Evolutionary conservation across 2,888 invertebrate genomes (phyloP).

Genomic region (Agrochola litura): DNA sequence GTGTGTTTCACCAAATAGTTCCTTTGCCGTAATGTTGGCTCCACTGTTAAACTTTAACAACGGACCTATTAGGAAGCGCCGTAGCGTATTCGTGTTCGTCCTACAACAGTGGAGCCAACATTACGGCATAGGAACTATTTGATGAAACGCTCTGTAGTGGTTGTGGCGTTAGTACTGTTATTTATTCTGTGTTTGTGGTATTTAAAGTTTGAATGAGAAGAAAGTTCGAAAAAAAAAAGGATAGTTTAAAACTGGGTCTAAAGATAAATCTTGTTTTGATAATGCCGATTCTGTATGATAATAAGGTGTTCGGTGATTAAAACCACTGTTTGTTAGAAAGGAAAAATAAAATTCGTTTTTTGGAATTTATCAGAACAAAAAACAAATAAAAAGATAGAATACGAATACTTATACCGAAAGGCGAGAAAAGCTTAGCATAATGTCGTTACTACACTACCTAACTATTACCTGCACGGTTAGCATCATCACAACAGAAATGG

Average conservation of each 20-base stretch:
- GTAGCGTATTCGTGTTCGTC: no score
- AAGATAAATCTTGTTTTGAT: neutral
- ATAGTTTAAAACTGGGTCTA: slow-evolving; percentile 75
- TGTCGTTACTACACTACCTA: neutral
- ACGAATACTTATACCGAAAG: neutral
- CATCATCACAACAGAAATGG: no score
- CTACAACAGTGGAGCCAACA: no score
- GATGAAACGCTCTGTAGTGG: no score
- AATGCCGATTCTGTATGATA: neutral
- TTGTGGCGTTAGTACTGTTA: neutral
- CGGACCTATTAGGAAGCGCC: no score
- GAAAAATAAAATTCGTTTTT: neutral
- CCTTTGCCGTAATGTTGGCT: no score
- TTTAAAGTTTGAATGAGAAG: neutral
- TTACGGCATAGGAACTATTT: no score
- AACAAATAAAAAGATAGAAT: neutral
- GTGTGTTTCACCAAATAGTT: no score
- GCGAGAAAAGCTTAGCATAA: neutral
- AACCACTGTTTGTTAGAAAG: neutral
- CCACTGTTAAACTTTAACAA: no score
- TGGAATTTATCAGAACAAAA: neutral
- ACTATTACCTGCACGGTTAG: neutral
- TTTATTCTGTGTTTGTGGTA: neutral
- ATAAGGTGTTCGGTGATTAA: neutral
- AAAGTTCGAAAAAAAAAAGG: neutral